Evolutionary conservation across 2,888 invertebrate species (phyloP).

Genomic region (Lasioglossum lativentre): DNA sequence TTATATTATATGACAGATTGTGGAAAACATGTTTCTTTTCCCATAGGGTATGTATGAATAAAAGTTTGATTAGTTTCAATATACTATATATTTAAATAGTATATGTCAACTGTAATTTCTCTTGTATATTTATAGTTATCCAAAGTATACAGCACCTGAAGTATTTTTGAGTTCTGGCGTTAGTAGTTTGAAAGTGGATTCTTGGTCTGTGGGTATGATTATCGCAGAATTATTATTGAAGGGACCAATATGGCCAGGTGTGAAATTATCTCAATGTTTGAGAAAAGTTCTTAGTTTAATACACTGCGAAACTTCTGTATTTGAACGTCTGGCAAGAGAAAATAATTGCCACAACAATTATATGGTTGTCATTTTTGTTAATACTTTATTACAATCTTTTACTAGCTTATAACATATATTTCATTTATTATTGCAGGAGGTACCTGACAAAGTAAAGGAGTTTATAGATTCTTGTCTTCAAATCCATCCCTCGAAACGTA

Average conservation of each 20-base stretch:
- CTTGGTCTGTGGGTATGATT: slow-evolving; percentile 98
- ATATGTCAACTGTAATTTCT: slow-evolving; percentile 24
- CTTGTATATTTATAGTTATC: slow-evolving; percentile 86
- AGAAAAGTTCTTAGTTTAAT: slow-evolving; percentile 91
- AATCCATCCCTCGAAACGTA: slow-evolving; percentile 88
- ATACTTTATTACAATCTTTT: slow-evolving; percentile 20
- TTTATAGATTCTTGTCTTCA: slow-evolving; percentile 91
- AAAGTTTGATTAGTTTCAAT: slow-evolving; percentile 71
- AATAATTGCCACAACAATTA: slow-evolving; percentile 89
- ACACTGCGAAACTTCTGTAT: slow-evolving; percentile 87
- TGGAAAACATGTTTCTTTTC: slow-evolving; percentile 95
- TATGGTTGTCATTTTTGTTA: slow-evolving; percentile 84
- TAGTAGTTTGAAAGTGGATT: slow-evolving; percentile 92
- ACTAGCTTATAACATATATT: slow-evolving; percentile 23
- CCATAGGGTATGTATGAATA: slow-evolving; percentile 88
- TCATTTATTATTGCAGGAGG: slow-evolving; percentile 83
- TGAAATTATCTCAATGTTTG: slow-evolving; percentile 91
- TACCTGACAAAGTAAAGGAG: slow-evolving; percentile 87
- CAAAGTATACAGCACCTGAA: slow-evolving; percentile 93
- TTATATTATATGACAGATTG: slow-evolving; percentile 95
- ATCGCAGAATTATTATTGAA: slow-evolving; percentile 92
- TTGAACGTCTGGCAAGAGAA: slow-evolving; percentile 92
- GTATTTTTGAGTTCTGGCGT: slow-evolving; percentile 88
- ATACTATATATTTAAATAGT: slow-evolving; percentile 25
- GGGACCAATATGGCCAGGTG: slow-evolving; percentile 89